These are phyloP conservation scores for Tyrophagus putrescentiae DNA, from an alignment of 1,140 invertebrate genomes.

Conservation along the genomic window DNA sequence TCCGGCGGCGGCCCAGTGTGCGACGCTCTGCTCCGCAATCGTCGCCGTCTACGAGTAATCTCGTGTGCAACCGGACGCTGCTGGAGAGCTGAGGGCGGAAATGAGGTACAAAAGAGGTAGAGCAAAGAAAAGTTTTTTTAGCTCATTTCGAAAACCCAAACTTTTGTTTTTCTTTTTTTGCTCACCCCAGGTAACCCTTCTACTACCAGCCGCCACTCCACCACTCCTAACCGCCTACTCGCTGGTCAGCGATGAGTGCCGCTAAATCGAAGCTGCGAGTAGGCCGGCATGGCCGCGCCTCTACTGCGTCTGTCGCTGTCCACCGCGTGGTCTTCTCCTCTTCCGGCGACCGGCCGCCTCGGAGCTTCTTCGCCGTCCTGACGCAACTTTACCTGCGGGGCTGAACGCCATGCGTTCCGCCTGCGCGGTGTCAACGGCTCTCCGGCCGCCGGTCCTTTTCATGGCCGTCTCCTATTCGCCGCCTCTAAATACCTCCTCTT, in stretches of 20 bases:
- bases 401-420: not conserved
- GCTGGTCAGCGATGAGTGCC: not conserved
- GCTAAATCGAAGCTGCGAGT: not conserved
- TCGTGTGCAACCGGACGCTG: not conserved
- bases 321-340: not conserved
- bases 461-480: no score
- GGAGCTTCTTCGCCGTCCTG: not conserved
- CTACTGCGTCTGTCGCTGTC: not conserved
- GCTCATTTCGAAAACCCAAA: no score
- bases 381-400: not conserved
- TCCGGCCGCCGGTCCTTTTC: no score
- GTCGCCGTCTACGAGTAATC: not conserved
- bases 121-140: no score
- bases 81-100: not conserved
- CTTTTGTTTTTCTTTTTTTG: no score
- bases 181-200: no score
- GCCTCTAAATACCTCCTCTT: not conserved
- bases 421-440: not conserved
- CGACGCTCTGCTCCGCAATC: not conserved
- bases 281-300: not conserved
- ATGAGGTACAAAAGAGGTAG: not conserved
- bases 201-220: not conserved
- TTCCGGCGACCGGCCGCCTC: not conserved
- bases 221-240: not conserved
- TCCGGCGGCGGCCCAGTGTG: not conserved